Conservation (phyloP, 2,888 invertebrate genomes). For the Hermaeophaga mercurialis region DNA sequence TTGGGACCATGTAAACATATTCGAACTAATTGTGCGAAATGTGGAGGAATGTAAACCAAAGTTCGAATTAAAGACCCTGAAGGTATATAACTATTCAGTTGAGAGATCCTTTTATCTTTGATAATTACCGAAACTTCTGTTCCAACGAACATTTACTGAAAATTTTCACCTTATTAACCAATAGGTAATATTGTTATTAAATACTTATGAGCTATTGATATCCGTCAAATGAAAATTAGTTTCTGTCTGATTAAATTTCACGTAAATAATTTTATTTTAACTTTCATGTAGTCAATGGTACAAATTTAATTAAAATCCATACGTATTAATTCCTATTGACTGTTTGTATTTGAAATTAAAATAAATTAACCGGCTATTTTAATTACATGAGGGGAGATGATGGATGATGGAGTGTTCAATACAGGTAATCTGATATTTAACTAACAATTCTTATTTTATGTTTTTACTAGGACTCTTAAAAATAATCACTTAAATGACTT, state of each 20-base stretch:
- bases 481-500: too few relatives aligned
- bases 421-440: too few relatives aligned
- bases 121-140: slow-evolving; percentile 18
- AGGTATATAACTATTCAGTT: slow-evolving; percentile 18
- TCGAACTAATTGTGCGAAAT: slow-evolving; percentile 3
- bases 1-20: background rate
- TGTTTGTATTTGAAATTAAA: too few relatives aligned
- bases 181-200: slow-evolving; percentile 10
- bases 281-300: too few relatives aligned
- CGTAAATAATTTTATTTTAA: too few relatives aligned
- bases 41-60: slow-evolving; percentile 4
- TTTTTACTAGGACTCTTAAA: too few relatives aligned
- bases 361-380: too few relatives aligned
- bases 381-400: too few relatives aligned
- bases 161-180: slow-evolving; percentile 1
- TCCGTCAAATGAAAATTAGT: slow-evolving; percentile 3
- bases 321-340: too few relatives aligned
- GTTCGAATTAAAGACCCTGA: slow-evolving; percentile 8
- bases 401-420: too few relatives aligned
- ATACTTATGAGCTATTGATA: background rate
- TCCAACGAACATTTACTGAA: slow-evolving; percentile 1
- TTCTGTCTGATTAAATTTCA: background rate
- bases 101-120: slow-evolving; percentile 20
- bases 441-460: too few relatives aligned
- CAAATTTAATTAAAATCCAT: too few relatives aligned